These are phyloP conservation scores for Neogobius melanostomus DNA, from an alignment of 2,113 vertebrate species.

Conservation along the genomic window DNA sequence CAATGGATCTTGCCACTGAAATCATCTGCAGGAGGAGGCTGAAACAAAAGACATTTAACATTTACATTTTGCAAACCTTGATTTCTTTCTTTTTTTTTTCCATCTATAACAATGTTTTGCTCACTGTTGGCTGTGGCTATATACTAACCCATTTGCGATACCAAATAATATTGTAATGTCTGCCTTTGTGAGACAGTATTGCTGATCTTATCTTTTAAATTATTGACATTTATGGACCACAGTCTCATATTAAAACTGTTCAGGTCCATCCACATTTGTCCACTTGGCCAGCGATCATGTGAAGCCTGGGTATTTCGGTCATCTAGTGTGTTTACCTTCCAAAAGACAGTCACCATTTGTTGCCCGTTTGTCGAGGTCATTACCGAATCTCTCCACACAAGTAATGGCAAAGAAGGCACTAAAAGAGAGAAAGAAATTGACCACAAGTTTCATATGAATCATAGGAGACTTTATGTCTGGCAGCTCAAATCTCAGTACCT, in stretches of 20 bases:
- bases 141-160: no score
- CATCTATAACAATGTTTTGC: no score
- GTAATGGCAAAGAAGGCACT: slow-evolving; percentile 66
- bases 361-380: neutral
- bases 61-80: neutral
- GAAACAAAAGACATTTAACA: neutral
- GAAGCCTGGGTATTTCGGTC: no score
- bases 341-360: slow-evolving; percentile 63
- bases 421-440: neutral
- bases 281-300: no score
- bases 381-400: slow-evolving; percentile 67
- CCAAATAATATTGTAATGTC: no score
- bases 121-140: no score
- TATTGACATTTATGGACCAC: no score
- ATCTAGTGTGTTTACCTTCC: slow-evolving; percentile 68
- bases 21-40: slow-evolving; percentile 60
- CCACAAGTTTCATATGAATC: neutral
- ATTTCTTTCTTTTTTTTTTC: neutral
- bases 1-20: slow-evolving; percentile 51
- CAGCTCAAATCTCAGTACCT: no score
- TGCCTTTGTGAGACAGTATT: no score
- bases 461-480: neutral
- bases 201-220: no score
- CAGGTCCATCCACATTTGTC: no score
- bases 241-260: no score